These are phyloP conservation scores for Etheostoma cragini DNA, from an alignment of 2,113 vertebrate genomes.

Conservation along the genomic window DNA sequence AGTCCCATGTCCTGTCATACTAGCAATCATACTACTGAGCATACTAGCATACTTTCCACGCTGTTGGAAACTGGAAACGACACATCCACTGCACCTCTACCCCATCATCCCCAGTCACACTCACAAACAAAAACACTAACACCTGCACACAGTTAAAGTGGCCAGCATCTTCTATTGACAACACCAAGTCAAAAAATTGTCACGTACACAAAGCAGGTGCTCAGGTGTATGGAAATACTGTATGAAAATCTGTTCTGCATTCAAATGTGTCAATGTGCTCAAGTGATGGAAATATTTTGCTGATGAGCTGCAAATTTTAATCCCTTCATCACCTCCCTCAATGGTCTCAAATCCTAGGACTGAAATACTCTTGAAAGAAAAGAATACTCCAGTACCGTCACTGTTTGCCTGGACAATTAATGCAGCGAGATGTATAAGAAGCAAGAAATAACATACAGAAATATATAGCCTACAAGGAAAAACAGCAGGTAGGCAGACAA, in stretches of 20 bases:
- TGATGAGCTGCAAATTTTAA: constrained; percentile 31
- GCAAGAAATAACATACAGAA: not conserved
- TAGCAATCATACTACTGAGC: no score
- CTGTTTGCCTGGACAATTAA: constrained; percentile 7
- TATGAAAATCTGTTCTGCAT: constrained; percentile 68
- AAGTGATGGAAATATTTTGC: constrained; percentile 56
- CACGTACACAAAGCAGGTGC: constrained; percentile 48
- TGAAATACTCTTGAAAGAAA: constrained; percentile 4
- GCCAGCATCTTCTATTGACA: constrained; percentile 15
- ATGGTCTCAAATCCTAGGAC: constrained; percentile 27
- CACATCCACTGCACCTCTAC: constrained; percentile 59
- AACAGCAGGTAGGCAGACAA: constrained; percentile 18
- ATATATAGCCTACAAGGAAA: constrained; percentile 1
- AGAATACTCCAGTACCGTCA: not conserved
- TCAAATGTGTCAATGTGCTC: constrained; percentile 65
- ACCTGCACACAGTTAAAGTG: constrained; percentile 23
- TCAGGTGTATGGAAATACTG: constrained; percentile 65
- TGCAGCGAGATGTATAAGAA: constrained; percentile 1
- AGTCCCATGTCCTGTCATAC: constrained; percentile 50
- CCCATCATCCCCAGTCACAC: constrained; percentile 6
- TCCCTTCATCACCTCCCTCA: constrained; percentile 10
- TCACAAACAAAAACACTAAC: constrained; percentile 34
- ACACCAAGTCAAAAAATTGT: constrained; percentile 4
- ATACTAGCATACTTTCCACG: constrained; percentile 65
- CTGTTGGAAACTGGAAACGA: constrained; percentile 66